A percentile compares a stretch with the other conserved stretches of the same genome.
Conservation (phyloP, 2,888 invertebrate species). For the Galeopsomyia nigrocyanea region DNA sequence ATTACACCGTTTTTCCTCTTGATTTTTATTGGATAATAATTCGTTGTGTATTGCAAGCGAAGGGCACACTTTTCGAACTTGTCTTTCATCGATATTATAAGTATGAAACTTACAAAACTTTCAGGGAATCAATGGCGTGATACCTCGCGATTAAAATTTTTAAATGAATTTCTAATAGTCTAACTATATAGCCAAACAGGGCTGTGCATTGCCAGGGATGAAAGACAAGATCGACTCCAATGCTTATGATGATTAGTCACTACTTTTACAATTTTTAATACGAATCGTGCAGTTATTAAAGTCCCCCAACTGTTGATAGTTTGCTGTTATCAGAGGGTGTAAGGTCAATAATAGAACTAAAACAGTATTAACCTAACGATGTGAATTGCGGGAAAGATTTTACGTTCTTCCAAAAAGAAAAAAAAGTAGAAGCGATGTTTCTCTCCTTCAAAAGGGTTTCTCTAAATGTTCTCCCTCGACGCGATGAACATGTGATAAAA, state of each 20-base stretch:
- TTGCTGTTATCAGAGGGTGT: constrained; percentile 62
- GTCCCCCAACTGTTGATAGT: constrained; percentile 58
- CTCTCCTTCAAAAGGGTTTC: constrained; percentile 45
- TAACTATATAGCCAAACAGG: background rate
- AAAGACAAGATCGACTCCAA: constrained; percentile 11
- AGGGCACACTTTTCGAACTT: constrained; percentile 12
- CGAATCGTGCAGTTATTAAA: constrained; percentile 45
- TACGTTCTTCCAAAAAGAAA: constrained; percentile 37
- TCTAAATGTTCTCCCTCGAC: constrained; percentile 49
- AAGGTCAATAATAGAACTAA: constrained; percentile 52
- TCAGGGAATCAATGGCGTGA: constrained; percentile 14
- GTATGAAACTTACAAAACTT: constrained; percentile 14
- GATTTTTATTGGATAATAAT: constrained; percentile 28
- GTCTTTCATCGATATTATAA: background rate
- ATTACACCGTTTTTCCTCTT: constrained; percentile 3
- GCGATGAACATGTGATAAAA: constrained; percentile 47
- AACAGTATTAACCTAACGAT: constrained; percentile 42
- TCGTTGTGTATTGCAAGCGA: constrained; percentile 28
- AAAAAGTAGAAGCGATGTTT: constrained; percentile 33
- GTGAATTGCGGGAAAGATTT: constrained; percentile 37
- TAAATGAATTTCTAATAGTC: constrained; percentile 10
- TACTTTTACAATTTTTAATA: constrained; percentile 47
- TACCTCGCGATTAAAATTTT: constrained; percentile 2
- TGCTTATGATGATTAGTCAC: constrained; percentile 21
- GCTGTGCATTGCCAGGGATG: background rate